Percentiles rank a stretch among this genome's conserved stretches.
phyloP scores from a whole-genome alignment of 1,140 invertebrate species.

The Aphaenogaster rudis region DNA sequence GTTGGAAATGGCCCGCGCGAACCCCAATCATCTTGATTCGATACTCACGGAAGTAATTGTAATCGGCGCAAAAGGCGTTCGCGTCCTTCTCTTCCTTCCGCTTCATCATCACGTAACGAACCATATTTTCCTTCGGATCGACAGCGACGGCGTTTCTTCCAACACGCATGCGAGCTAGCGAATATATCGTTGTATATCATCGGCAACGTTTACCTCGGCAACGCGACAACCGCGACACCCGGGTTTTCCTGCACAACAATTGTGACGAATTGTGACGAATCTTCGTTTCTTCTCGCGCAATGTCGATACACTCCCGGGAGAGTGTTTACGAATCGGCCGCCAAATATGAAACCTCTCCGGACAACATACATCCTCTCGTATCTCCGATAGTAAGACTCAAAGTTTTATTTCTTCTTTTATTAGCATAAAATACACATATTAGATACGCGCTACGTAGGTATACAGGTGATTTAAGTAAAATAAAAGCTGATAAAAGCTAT shows the following conservation, averaged over 20 bases:
- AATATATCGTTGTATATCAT: conserved; percentile 16
- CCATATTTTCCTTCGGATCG: not conserved
- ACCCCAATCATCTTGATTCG: not conserved
- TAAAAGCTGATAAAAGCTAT: not conserved
- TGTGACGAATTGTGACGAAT: not conserved
- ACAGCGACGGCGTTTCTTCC: not conserved
- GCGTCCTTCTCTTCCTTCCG: not conserved
- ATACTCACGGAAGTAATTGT: conserved; percentile 41
- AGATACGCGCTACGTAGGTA: not conserved
- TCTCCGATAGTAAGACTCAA: too few species aligned
- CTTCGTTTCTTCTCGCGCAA: conserved; percentile 36
- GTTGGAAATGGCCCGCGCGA: not conserved
- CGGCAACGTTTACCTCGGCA: not conserved
- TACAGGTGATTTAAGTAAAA: not conserved
- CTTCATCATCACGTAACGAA: not conserved
- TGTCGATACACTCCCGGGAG: not conserved
- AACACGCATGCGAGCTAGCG: not conserved
- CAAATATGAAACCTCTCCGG: conserved; percentile 36
- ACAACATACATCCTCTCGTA: not conserved
- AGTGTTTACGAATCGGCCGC: conserved; percentile 56
- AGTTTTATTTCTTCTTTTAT: conserved; percentile 3
- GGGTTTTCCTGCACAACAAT: not conserved
- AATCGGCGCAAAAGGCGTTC: not conserved
- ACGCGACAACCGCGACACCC: not conserved
- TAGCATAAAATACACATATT: not conserved